Evolutionary conservation across 2,113 vertebrate genomes (phyloP).

Genomic region (Piliocolobus tephrosceles): DNA sequence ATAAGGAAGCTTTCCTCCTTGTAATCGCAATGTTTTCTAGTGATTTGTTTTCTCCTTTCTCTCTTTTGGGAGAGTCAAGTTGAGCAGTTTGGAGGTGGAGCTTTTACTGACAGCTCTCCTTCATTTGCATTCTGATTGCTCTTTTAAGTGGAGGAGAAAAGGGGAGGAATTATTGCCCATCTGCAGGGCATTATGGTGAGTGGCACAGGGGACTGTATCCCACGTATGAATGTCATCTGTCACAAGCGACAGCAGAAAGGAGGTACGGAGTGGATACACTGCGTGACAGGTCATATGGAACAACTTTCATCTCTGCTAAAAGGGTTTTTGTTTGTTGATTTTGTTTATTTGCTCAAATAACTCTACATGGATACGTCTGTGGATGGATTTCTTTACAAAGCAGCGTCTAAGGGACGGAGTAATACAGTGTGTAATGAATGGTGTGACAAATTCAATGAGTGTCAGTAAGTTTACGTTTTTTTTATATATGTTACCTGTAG

Average conservation of each 20-base stretch:
- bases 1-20: no score
- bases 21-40: not conserved
- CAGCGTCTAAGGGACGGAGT: not conserved
- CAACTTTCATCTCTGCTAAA: no score
- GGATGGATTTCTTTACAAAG: not conserved
- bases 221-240: not conserved
- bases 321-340: not conserved
- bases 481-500: rapidly evolving
- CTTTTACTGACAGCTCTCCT: not conserved
- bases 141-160: not conserved
- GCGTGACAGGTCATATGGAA: rapidly evolving
- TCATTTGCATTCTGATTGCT: not conserved
- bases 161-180: not conserved
- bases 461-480: not conserved
- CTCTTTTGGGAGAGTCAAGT: not conserved
- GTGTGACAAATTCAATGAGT: not conserved
- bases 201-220: not conserved
- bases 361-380: not conserved
- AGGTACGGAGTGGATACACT: no score
- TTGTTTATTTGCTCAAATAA: not conserved
- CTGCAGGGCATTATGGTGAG: not conserved
- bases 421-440: not conserved
- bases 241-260: not conserved
- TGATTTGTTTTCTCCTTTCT: rapidly evolving
- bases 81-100: not conserved